These are phyloP conservation scores for Thripadectes ignobilis DNA, from an alignment of 2,797 vertebrate species.

Conservation along the genomic window DNA sequence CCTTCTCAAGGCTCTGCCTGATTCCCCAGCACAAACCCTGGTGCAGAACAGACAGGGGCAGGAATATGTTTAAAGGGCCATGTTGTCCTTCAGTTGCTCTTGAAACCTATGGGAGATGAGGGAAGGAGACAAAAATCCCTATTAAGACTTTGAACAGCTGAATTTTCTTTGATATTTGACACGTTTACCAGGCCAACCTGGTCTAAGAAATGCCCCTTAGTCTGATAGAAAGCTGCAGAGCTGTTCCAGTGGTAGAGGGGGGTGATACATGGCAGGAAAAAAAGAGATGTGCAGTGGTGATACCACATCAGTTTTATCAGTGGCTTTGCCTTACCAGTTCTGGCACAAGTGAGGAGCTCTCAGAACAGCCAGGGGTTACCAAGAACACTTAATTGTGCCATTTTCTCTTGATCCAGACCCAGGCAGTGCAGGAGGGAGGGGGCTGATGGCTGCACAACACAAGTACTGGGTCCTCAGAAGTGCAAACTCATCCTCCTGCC, in stretches of 20 bases:
- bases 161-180: neutral
- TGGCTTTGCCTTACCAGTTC: neutral
- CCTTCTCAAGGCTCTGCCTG: neutral
- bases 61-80: neutral
- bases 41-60: neutral
- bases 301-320: neutral
- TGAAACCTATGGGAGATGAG: neutral
- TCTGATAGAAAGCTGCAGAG: neutral
- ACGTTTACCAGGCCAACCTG: neutral
- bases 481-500: slow-evolving; percentile 1
- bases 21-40: neutral
- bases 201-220: neutral
- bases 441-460: neutral
- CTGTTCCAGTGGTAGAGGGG: neutral
- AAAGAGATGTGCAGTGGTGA: neutral
- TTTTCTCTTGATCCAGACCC: neutral
- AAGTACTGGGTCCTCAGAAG: neutral
- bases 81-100: neutral
- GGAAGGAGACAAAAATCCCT: neutral
- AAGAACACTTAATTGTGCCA: neutral
- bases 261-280: neutral
- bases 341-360: neutral
- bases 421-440: neutral
- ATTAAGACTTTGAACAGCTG: neutral
- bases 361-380: neutral